Evolutionary conservation across 2,113 vertebrate species (phyloP), one percentile per base, ranked within the genome.

Genomic region (Sakesphorus luctuosus): DNA sequence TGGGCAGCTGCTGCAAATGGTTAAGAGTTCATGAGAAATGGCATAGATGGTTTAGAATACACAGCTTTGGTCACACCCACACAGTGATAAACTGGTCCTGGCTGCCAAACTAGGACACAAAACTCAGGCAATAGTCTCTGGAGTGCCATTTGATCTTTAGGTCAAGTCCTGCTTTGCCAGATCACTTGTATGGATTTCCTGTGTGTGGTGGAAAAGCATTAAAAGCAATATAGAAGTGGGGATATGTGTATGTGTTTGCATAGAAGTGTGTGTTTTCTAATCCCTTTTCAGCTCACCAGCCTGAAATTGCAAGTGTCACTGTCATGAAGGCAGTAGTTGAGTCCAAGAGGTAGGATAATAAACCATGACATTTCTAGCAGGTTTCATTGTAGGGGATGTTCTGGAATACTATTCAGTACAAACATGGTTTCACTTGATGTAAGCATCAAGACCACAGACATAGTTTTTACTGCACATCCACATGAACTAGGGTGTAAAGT

Each of bases 331-430:
- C 76, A 85, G 78, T 29, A 84, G 91, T 55, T 81, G 88, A 96
- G 94, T 91, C 59, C 75, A 96, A 95, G 95, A 96, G 69, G 95
- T 95, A 84, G 72, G 59, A 31, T 76, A 95, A 96, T 95, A 97
- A 97, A 92, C 71, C 40, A 71, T 91, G 92, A 90, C 68, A 90
- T 96, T 97, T 95, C 84, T 66, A 85, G 72, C 33, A 88, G 38
- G 35, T 90, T 93, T 95, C 89, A 92, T 84, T 93, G 87, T 73
- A 85, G 47, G 43, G 74, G 43, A 4, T 76, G 68, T 93, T 62
- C 79, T 93, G 72, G 69, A 72, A 94, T 90, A 78, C 50, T 46
- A 96, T 84, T 92, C 80, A 83, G 65, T 78, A 79, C 79, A 91
- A 94, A 90, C 29, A 58, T 14, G 13, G 66, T 77, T 96, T 93